phyloP scores from a whole-genome alignment of 2,888 invertebrate genomes.

The Conomelus anceps region DNA sequence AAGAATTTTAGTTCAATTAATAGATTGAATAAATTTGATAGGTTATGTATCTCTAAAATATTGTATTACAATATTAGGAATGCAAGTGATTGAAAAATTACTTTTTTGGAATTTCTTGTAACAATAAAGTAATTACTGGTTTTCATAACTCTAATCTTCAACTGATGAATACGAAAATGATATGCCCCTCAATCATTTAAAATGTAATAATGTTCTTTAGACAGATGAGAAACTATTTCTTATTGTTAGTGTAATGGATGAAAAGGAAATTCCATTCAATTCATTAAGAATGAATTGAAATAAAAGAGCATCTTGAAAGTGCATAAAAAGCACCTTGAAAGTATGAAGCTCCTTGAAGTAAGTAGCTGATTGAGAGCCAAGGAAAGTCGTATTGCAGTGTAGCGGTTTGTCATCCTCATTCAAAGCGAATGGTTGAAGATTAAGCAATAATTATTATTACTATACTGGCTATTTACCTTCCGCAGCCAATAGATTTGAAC shows the following conservation, averaged over 20 bases:
- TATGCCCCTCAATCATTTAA: not conserved
- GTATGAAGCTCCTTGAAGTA: too few species aligned
- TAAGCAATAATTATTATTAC: not conserved
- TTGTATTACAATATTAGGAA: too few species aligned
- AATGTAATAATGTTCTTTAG: not conserved
- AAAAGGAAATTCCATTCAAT: too few species aligned
- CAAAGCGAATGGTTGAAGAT: not conserved
- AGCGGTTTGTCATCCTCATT: not conserved
- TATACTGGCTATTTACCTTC: not conserved
- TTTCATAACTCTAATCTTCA: not conserved
- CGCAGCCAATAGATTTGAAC: too few species aligned
- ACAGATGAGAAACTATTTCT: not conserved
- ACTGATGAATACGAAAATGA: not conserved
- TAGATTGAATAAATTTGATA: too few species aligned
- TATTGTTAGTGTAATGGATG: not conserved
- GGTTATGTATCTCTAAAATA: too few species aligned
- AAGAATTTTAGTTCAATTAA: too few species aligned
- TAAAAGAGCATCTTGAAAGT: not conserved
- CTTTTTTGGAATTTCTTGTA: not conserved
- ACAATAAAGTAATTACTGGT: not conserved
- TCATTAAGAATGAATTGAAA: too few species aligned
- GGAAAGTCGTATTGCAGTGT: not conserved
- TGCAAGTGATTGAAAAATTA: not conserved
- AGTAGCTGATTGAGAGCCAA: not conserved
- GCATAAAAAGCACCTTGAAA: not conserved